Evolutionary conservation across 1,140 invertebrate species (phyloP).

Genomic region (Danaus melanippus): DNA sequence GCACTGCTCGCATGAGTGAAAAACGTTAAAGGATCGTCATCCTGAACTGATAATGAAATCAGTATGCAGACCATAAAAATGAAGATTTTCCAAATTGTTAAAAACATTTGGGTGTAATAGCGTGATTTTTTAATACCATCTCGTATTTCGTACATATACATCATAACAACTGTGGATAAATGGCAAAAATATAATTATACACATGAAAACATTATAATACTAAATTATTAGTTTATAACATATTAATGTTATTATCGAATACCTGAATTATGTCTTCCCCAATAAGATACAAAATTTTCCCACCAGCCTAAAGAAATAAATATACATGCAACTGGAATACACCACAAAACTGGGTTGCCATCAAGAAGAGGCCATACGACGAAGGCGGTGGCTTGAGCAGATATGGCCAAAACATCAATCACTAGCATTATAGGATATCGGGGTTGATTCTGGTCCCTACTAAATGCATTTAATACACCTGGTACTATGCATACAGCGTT

Average conservation of each 20-base stretch:
- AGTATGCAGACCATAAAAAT: slow-evolving; percentile 83
- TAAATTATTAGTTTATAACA: too few species aligned
- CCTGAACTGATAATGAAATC: slow-evolving; percentile 79
- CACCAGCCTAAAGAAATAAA: slow-evolving; percentile 94
- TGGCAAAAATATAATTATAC: too few species aligned
- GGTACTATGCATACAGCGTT: slow-evolving; percentile 94
- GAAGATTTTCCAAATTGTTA: slow-evolving; percentile 90
- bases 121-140: slow-evolving; percentile 82
- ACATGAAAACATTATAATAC: slow-evolving; percentile 3
- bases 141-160: slow-evolving; percentile 72
- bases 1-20: slow-evolving; percentile 80
- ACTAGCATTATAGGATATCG: slow-evolving; percentile 81
- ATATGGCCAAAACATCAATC: slow-evolving; percentile 84
- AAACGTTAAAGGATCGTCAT: slow-evolving; percentile 80
- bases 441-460: slow-evolving; percentile 82
- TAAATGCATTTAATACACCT: slow-evolving; percentile 77
- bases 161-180: slow-evolving; percentile 23
- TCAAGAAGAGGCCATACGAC: slow-evolving; percentile 89
- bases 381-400: slow-evolving; percentile 89
- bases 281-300: slow-evolving; percentile 91
- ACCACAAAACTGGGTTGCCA: slow-evolving; percentile 78
- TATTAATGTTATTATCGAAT: slow-evolving; percentile 14
- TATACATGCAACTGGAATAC: slow-evolving; percentile 85
- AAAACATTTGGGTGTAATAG: slow-evolving; percentile 89
- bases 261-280: slow-evolving; percentile 39